Evolutionary conservation across 2,113 vertebrate genomes (phyloP), one percentile per base, ranked within the genome.

Genomic region (Nothoprocta perdicaria): DNA sequence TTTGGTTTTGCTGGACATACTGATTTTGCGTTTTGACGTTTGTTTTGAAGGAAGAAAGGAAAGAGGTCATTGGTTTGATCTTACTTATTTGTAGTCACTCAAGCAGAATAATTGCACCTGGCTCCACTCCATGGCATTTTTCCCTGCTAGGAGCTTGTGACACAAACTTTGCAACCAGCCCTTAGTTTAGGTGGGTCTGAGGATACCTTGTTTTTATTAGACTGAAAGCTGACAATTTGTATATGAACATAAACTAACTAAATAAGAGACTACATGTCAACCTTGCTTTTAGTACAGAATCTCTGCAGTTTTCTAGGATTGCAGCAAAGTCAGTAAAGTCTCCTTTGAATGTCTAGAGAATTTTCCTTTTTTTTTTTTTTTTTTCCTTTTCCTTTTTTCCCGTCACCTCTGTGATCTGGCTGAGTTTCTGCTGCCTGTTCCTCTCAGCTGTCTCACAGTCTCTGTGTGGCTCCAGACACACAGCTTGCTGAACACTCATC

Each of bases 1-100:
- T 82, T 13, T 26, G 53, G 79, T 90, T 88, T 93, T 87, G 84
- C 33, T 57, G 45, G 31, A 62, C 88, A 92, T 86, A 90, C 62
- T 73, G 66, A 90, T 93, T 92, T 79, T 84, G n/a, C 68, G 48
- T 76, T 93, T 89, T 90, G 87, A 90, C 89, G 84, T 89, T 89
- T 86, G 22, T 65, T 89, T 89, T 89, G 63, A 10, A 93, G 92
- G 21, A 86, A 6, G 22, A 92, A 88, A 94, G 35, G 10, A n/a
- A 92, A 94, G 86, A 90, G 53, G 71, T 90, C 74, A 76, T 24
- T 88, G 41, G 10, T 75, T 93, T 76, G 26, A 76, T 89, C 73
- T 73, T 65, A 82, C 88, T 95, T 92, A 63, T 76, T 72, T 79
- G 22, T 55, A 89, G 58, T 2, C 74, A 84, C 74, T 40, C n/a